Percentiles rank a stretch among this genome's conserved stretches.
Conservation (phyloP, 2,888 invertebrate species). For the Chirona hameri region DNA sequence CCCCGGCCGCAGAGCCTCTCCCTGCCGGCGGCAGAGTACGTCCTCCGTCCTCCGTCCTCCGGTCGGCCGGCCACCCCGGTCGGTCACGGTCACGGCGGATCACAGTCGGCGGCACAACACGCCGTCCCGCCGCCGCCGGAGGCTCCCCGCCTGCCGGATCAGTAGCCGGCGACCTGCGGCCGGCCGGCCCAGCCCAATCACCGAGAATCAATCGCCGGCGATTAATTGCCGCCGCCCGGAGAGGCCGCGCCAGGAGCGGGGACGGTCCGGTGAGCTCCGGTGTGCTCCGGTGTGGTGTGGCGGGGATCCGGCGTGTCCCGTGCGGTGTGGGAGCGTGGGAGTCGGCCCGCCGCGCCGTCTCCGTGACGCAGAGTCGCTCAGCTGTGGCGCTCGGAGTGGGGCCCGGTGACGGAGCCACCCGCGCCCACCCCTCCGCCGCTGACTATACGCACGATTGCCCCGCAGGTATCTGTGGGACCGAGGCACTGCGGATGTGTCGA, state of each 20-base stretch:
- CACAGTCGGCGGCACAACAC: not conserved
- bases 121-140: not conserved
- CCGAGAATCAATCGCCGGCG: not conserved
- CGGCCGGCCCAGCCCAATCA: not conserved
- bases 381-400: no score
- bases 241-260: not conserved
- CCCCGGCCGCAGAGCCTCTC: no score
- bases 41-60: no score
- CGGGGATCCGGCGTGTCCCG: not conserved
- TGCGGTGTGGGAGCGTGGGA: slow-evolving; percentile 5
- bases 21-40: no score
- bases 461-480: no score
- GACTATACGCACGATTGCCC: no score
- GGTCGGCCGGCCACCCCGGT: not conserved
- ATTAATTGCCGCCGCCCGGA: not conserved
- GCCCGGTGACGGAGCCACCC: no score
- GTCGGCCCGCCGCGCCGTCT: no score
- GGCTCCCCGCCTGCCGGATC: not conserved
- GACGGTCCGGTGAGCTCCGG: not conserved
- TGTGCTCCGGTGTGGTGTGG: not conserved
- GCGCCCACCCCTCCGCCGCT: no score
- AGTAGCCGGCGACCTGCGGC: no score
- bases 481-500: no score
- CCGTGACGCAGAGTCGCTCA: no score
- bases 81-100: slow-evolving; percentile 26